These are phyloP conservation scores for Agelastica alni DNA, from an alignment of 2,888 invertebrate genomes.

Conservation along the genomic window DNA sequence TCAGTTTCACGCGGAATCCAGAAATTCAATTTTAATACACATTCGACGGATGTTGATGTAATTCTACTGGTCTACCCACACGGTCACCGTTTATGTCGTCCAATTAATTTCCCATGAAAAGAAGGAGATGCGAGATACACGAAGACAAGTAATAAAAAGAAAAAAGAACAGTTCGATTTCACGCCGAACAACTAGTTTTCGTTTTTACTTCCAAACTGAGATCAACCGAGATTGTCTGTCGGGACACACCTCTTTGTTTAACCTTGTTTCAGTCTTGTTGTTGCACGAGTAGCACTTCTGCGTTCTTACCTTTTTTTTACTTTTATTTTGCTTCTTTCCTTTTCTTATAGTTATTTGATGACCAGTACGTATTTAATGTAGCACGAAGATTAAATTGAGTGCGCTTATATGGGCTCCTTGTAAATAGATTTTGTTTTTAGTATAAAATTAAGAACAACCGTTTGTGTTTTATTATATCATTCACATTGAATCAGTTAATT, in stretches of 20 bases:
- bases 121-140: constrained; percentile 2
- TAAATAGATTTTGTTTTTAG: too few relatives aligned
- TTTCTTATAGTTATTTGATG: background rate
- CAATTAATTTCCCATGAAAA: constrained; percentile 3
- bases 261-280: constrained; percentile 16
- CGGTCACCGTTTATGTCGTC: background rate
- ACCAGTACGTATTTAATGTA: background rate
- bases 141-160: constrained; percentile 4
- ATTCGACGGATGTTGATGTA: too few relatives aligned
- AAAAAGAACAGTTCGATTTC: constrained; percentile 16
- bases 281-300: constrained; percentile 16
- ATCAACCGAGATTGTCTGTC: constrained; percentile 6
- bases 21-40: too few relatives aligned
- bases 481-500: too few relatives aligned
- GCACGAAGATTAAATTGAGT: background rate
- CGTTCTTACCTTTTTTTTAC: constrained; percentile 1
- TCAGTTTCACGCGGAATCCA: too few relatives aligned
- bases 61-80: background rate
- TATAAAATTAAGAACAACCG: too few relatives aligned
- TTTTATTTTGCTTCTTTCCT: too few relatives aligned
- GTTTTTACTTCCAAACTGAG: constrained; percentile 18
- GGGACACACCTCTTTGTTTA: constrained; percentile 19
- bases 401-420: background rate
- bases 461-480: too few relatives aligned
- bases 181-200: constrained; percentile 18